phyloP scores from a whole-genome alignment of 2,797 vertebrate genomes.

The Hydrocynus forskahlii region DNA sequence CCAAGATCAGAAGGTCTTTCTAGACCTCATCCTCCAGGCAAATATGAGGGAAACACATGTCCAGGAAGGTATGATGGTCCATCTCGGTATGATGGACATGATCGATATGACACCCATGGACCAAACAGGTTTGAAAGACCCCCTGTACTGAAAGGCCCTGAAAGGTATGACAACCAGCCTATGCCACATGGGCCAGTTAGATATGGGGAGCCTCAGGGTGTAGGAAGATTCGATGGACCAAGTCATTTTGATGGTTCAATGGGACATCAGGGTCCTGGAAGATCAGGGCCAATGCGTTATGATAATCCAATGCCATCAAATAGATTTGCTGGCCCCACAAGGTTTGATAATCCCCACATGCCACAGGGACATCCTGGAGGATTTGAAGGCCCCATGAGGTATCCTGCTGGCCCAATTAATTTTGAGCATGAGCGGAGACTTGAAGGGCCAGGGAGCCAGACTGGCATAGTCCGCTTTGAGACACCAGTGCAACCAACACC shows the following conservation, averaged over 20 bases:
- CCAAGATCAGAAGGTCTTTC: constrained; percentile 73
- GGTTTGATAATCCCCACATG: constrained; percentile 83
- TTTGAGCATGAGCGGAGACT: constrained; percentile 71
- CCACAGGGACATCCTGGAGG: constrained; percentile 68
- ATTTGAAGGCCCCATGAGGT: constrained; percentile 81
- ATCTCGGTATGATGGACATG: constrained; percentile 66
- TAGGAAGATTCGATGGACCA: constrained; percentile 81
- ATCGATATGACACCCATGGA: constrained; percentile 79
- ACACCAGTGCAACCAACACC: constrained; percentile 73
- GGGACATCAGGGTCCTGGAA: constrained; percentile 68
- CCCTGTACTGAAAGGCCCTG: constrained; percentile 71
- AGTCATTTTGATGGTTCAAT: constrained; percentile 74
- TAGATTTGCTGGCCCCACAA: constrained; percentile 73
- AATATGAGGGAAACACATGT: constrained; percentile 76
- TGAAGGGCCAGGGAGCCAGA: constrained; percentile 76
- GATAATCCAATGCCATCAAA: constrained; percentile 83
- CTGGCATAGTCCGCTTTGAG: constrained; percentile 70
- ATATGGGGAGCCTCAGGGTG: constrained; percentile 73
- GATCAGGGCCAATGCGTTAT: constrained; percentile 79
- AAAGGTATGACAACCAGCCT: constrained; percentile 77
- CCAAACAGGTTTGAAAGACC: constrained; percentile 83
- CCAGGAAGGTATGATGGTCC: constrained; percentile 70
- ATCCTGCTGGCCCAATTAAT: constrained; percentile 76
- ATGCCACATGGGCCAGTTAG: constrained; percentile 76
- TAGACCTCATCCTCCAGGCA: constrained; percentile 70